These are phyloP conservation scores for Allophyes oxyacanthae DNA, from an alignment of 2,888 invertebrate species.

Conservation along the genomic window DNA sequence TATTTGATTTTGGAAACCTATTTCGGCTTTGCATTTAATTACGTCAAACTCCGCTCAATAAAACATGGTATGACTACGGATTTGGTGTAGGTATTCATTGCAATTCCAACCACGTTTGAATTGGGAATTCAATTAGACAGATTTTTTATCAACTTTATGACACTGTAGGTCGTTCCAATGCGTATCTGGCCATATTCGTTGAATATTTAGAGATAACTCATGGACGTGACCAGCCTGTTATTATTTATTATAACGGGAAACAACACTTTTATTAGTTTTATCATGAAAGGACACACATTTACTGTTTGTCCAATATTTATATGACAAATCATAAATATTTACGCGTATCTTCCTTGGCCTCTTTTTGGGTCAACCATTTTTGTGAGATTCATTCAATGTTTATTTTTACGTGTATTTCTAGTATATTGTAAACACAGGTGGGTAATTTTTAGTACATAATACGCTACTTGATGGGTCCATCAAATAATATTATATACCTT, in stretches of 20 bases:
- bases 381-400: not conserved
- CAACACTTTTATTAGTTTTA: constrained; percentile 11
- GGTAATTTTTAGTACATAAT: constrained; percentile 1
- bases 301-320: not conserved
- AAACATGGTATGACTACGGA: constrained; percentile 6
- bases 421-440: not conserved
- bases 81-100: constrained; percentile 25
- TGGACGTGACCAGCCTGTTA: constrained; percentile 20
- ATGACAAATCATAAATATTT: constrained; percentile 5
- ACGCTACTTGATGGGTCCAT: not conserved
- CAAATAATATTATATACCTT: constrained; percentile 11
- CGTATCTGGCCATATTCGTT: constrained; percentile 9
- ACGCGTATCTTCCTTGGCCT: not conserved
- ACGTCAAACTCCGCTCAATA: constrained; percentile 20
- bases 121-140: constrained; percentile 43
- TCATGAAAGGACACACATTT: constrained; percentile 4
- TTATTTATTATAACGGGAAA: constrained; percentile 13
- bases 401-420: not conserved
- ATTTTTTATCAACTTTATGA: constrained; percentile 37
- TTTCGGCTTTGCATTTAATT: constrained; percentile 29
- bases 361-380: not conserved
- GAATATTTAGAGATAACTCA: constrained; percentile 30
- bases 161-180: constrained; percentile 1
- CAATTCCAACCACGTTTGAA: constrained; percentile 27
- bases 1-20: constrained; percentile 25